Percentiles rank a stretch among this genome's conserved stretches.
phyloP scores from a whole-genome alignment of 2,113 vertebrate genomes.

The Arizona elegans region DNA sequence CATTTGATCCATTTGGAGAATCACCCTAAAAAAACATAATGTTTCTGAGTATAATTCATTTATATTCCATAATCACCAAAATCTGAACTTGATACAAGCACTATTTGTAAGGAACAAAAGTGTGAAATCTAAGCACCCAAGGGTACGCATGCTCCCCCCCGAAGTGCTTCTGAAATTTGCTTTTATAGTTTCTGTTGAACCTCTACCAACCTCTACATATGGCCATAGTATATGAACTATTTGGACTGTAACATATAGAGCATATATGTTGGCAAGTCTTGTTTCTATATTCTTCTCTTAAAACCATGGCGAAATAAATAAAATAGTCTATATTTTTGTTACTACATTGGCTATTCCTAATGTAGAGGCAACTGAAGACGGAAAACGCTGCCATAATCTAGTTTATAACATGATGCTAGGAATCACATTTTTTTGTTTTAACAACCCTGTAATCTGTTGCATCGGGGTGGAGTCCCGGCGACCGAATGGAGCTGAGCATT shows the following conservation, averaged over 20 bases:
- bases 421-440: not conserved
- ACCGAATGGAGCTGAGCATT: not conserved
- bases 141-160: not conserved
- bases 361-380: not conserved
- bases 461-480: not conserved
- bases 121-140: not conserved
- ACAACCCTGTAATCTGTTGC: not conserved
- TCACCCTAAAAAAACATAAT: conserved; percentile 78
- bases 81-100: not conserved
- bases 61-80: not conserved
- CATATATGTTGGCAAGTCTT: not conserved
- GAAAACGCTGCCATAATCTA: not conserved
- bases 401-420: not conserved
- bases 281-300: not conserved
- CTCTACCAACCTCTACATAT: not conserved
- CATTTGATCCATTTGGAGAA: conserved; percentile 79
- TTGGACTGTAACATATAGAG: not conserved
- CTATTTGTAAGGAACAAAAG: not conserved
- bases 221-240: not conserved
- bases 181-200: not conserved
- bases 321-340: not conserved
- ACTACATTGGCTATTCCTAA: not conserved
- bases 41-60: conserved; percentile 29
- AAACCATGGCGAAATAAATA: not conserved
- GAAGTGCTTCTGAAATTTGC: not conserved